phyloP scores from a whole-genome alignment of 2,113 vertebrate species.

The Istiophorus platypterus region DNA sequence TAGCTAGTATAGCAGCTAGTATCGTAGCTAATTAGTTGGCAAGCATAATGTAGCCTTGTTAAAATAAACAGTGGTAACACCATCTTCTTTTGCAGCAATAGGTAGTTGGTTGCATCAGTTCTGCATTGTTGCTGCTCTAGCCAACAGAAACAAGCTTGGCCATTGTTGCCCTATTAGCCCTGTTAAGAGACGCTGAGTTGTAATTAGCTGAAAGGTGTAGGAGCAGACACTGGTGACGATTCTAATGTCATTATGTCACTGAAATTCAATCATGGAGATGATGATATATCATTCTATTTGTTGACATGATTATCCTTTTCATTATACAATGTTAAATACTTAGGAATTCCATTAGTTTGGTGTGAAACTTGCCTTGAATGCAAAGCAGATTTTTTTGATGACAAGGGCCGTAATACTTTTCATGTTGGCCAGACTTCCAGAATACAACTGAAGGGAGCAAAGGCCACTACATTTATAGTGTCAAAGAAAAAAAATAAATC shows the following conservation, averaged over 20 bases:
- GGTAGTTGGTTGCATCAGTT: no score
- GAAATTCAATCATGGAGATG: background rate
- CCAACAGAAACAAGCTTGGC: no score
- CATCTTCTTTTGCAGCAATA: background rate
- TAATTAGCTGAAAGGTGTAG: no score
- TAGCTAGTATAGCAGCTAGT: no score
- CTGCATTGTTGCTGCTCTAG: no score
- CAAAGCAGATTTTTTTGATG: background rate
- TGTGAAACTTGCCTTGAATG: constrained; percentile 3
- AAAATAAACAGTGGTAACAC: background rate
- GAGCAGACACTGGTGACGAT: background rate
- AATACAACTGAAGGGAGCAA: constrained; percentile 33
- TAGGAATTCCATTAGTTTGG: background rate
- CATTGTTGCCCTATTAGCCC: no score
- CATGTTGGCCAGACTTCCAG: constrained; percentile 22
- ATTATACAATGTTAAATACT: background rate
- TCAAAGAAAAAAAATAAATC: constrained; percentile 34
- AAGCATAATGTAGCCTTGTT: background rate
- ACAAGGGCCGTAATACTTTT: constrained; percentile 15
- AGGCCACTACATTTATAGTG: constrained; percentile 65
- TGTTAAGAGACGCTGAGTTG: no score
- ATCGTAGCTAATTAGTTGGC: no score
- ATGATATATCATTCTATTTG: background rate
- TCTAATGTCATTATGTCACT: background rate
- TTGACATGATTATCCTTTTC: background rate